These are phyloP conservation scores for Echeneis naucrates DNA, from an alignment of 2,797 vertebrate genomes.

Conservation along the genomic window DNA sequence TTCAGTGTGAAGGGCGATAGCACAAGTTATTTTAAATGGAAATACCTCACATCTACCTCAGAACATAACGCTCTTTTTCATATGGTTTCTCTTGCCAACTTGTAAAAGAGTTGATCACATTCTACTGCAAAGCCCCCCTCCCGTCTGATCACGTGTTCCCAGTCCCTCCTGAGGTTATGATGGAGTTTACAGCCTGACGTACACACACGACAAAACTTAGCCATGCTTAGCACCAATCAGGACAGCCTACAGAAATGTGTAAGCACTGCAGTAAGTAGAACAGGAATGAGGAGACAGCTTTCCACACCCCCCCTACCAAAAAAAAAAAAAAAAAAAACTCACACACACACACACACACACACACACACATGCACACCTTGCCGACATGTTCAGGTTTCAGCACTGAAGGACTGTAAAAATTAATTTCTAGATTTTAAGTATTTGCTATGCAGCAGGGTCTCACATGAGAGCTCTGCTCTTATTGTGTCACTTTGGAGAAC, in stretches of 20 bases:
- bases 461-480: slow-evolving; percentile 57
- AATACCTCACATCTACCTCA: not conserved
- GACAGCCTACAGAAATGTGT: slow-evolving; percentile 28
- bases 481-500: slow-evolving; percentile 67
- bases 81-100: not conserved
- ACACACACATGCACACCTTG: slow-evolving; percentile 1
- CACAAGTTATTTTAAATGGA: not conserved
- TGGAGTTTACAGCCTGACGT: slow-evolving; percentile 72
- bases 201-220: slow-evolving; percentile 73
- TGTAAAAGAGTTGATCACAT: slow-evolving; percentile 50
- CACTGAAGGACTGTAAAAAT: slow-evolving; percentile 50
- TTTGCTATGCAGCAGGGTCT: slow-evolving; percentile 27
- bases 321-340: too few species aligned
- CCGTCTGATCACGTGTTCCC: slow-evolving; percentile 27
- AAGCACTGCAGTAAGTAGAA: slow-evolving; percentile 71
- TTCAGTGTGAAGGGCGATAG: not conserved
- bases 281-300: slow-evolving; percentile 42
- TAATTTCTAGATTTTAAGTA: slow-evolving; percentile 48
- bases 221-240: slow-evolving; percentile 70
- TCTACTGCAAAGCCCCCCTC: slow-evolving; percentile 58
- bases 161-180: slow-evolving; percentile 46
- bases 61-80: not conserved
- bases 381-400: slow-evolving; percentile 51
- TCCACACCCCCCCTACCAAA: not conserved
- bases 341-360: not conserved